Base-by-base conservation (phyloP, 2,888 invertebrate genomes). In the Drosophila anomalata region DNA sequence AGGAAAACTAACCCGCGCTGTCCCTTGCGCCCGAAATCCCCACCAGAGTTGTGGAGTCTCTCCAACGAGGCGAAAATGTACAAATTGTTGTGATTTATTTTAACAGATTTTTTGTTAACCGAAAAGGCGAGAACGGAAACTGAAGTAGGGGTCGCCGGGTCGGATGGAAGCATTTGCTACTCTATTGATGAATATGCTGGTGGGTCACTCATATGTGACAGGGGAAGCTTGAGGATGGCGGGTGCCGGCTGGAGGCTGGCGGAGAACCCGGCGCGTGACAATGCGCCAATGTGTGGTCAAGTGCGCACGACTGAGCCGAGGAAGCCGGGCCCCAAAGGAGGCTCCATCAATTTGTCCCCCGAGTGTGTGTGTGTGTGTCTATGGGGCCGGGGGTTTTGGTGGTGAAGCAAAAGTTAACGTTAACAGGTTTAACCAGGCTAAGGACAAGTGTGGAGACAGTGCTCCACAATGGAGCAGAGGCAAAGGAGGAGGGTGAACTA, bases 41-140 rank as follows among this genome's bases (percentile, higher is more conserved):
- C 14, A 20, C 14, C 36, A 20, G 20, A 29, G 36, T 22, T 14
- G 33, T 24, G 11, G n/a, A 36, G 26, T 71, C 78, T 81, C 78
- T 81, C 78, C 84, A 84, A 82, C 84, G 88, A 84, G 79, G 78
- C 84, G 86, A 87, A 84, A 84, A 82, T 87, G 88, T 84, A 84
- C 86, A 84, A 84, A 84, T 84, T 84, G 84, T 84, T 84, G 84
- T 87, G 84, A 84, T 84, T 84, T 84, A 84, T 84, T 84, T 84
- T 87, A 84, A 84, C 88, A 84, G 84, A 81, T 84, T 80, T 81
- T 75, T 75, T 76, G 86, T 83, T 86, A 86, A 79, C 87, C 87
- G 75, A 81, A 76, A 75, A 50, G 53, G 17, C 24, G 47, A 53
- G 12, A 17, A 6, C 53, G n/a, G 29, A 41, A 41, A 44, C 22